phyloP scores from a whole-genome alignment of 53 echinoderm and acorn worm species.

The Echinometra lucunter region DNA sequence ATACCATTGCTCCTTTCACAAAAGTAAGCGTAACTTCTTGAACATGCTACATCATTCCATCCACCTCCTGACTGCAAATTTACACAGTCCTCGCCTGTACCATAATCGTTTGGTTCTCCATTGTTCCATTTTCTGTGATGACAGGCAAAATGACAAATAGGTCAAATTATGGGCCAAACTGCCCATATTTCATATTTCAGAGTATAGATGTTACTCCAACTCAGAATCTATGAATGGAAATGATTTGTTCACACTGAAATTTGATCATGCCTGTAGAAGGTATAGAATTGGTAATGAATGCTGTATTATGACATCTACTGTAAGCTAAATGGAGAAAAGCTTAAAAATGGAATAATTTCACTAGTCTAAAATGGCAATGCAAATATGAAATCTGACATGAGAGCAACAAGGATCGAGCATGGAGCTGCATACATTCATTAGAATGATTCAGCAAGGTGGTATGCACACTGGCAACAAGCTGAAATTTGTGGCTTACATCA shows the following conservation, averaged over 20 bases:
- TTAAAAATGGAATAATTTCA: background rate
- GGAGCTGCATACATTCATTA: background rate
- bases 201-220: background rate
- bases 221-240: background rate
- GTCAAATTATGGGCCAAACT: background rate
- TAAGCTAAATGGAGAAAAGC: no score
- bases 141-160: background rate
- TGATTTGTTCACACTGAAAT: background rate
- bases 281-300: background rate
- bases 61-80: background rate
- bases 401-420: background rate
- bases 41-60: background rate
- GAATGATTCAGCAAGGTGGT: background rate
- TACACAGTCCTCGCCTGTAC: background rate
- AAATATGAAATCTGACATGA: background rate
- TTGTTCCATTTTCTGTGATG: background rate
- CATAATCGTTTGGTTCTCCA: background rate
- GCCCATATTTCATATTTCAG: background rate
- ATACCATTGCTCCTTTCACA: conserved; percentile 39
- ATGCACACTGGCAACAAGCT: background rate
- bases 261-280: background rate
- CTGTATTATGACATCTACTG: background rate
- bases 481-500: no score
- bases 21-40: background rate
- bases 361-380: background rate